A percentile compares a stretch with the other conserved stretches of the same genome.
phyloP scores from a whole-genome alignment of 2,888 invertebrate species.

The Caenorhabditis japonica region DNA sequence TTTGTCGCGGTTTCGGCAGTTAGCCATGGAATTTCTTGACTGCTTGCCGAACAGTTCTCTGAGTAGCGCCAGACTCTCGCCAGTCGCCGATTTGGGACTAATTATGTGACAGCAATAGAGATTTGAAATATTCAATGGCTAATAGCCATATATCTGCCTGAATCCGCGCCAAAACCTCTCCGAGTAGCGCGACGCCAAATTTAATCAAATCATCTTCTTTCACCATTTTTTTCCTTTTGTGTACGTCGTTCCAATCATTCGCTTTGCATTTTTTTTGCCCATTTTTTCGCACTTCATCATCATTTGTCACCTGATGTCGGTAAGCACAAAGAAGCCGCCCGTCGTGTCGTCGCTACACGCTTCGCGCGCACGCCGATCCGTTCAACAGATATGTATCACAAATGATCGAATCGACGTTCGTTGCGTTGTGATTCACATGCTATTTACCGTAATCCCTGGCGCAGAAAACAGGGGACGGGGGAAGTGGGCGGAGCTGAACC shows the following conservation, averaged over 20 bases:
- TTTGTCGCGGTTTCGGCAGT: too few relatives aligned
- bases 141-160: too few relatives aligned
- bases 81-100: too few relatives aligned
- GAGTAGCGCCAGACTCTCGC: too few relatives aligned
- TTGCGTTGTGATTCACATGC: slow-evolving; percentile 5
- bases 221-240: too few relatives aligned
- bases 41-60: too few relatives aligned
- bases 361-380: slow-evolving; percentile 8
- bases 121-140: too few relatives aligned
- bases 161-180: too few relatives aligned
- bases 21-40: too few relatives aligned
- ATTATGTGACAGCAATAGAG: too few relatives aligned
- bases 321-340: slow-evolving; percentile 18
- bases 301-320: slow-evolving; percentile 46
- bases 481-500: slow-evolving; percentile 17
- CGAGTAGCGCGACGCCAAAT: too few relatives aligned
- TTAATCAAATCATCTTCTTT: too few relatives aligned
- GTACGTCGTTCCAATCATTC: slow-evolving; percentile 1
- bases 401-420: slow-evolving; percentile 1
- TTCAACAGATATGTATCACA: slow-evolving; percentile 20
- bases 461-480: neutral
- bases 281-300: slow-evolving; percentile 20
- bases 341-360: slow-evolving; percentile 4
- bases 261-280: neutral
- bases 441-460: slow-evolving; percentile 28